phyloP scores from a whole-genome alignment of 2,113 vertebrate genomes.

The Daboia siamensis region DNA sequence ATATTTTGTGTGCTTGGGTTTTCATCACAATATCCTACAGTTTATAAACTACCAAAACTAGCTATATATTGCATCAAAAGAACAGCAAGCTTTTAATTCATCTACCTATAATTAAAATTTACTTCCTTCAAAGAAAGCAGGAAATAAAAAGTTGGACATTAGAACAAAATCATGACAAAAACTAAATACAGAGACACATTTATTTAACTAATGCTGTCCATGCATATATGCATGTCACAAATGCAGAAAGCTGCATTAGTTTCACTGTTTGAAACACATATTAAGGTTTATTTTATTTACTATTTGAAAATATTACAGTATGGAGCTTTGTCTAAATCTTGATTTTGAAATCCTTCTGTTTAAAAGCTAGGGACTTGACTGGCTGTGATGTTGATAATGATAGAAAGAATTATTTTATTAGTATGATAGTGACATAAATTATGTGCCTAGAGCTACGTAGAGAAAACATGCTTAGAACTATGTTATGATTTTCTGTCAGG shows the following conservation, averaged over 20 bases:
- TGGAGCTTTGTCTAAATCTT: not conserved
- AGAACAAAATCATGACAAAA: not conserved
- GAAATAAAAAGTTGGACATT: not conserved
- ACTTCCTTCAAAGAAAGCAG: not conserved
- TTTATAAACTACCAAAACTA: not conserved
- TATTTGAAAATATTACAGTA: not conserved
- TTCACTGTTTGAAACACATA: not conserved
- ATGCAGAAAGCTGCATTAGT: not conserved
- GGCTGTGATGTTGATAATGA: not conserved
- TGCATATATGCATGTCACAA: not conserved
- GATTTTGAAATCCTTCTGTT: not conserved
- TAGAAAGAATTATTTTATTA: not conserved
- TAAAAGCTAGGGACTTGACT: not conserved
- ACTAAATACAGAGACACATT: not conserved
- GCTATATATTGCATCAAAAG: conserved; percentile 7
- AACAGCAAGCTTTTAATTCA: conserved; percentile 13
- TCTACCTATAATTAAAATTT: not conserved
- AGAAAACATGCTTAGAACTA: not conserved
- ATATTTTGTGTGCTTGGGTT: not conserved
- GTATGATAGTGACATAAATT: not conserved
- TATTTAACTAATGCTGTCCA: not conserved
- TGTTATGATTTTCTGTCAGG: not conserved
- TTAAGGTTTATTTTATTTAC: not conserved
- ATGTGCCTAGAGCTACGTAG: not conserved
- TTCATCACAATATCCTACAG: not conserved